Evolutionary conservation across 2,113 vertebrate genomes (phyloP).

Genomic region (Myotis lucifugus): DNA sequence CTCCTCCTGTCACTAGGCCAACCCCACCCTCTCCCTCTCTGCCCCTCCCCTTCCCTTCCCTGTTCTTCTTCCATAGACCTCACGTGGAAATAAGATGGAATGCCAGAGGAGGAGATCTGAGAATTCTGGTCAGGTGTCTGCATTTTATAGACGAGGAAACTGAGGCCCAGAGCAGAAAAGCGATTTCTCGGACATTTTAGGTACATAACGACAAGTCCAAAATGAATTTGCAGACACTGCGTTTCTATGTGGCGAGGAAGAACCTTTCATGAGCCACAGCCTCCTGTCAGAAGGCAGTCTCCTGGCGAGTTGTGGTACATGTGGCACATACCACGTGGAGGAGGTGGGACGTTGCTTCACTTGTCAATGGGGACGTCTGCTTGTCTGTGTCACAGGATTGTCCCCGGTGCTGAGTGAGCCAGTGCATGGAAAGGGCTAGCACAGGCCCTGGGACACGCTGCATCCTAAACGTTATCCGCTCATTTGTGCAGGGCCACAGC

Average conservation of each 20-base stretch:
- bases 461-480: fast-evolving
- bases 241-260: background rate
- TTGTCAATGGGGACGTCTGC: background rate
- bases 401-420: background rate
- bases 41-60: fast-evolving
- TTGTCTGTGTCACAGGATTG: background rate
- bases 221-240: background rate
- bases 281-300: background rate
- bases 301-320: fast-evolving
- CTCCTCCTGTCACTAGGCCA: background rate
- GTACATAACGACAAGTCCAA: background rate
- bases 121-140: background rate
- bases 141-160: background rate
- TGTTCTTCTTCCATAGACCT: background rate
- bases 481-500: background rate
- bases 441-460: too few species aligned
- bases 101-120: too few species aligned
- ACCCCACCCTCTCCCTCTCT: fast-evolving
- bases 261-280: background rate
- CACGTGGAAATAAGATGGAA: background rate
- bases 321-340: fast-evolving
- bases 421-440: background rate
- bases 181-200: background rate
- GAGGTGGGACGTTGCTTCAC: background rate
- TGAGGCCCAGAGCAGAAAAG: background rate